Percentiles rank a stretch among this genome's conserved stretches.
Conservation (phyloP, 1,140 invertebrate species). For the Stenopsyche tienmushanensis region DNA sequence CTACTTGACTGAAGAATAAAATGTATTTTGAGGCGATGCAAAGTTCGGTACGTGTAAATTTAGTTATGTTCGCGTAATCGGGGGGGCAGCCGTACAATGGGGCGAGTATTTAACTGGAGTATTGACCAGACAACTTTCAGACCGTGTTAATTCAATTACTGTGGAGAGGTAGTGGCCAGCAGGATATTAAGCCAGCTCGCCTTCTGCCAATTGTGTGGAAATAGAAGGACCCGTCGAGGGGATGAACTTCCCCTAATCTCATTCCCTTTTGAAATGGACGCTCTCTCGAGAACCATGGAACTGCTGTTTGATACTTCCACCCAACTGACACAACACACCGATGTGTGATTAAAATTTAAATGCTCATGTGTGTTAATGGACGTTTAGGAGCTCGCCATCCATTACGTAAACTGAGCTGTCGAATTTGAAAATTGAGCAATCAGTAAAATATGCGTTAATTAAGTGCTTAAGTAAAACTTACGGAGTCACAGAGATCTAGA, state of each 20-base stretch:
- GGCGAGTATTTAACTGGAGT: neutral
- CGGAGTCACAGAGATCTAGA: neutral
- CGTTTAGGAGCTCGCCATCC: neutral
- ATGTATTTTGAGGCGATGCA: too few relatives aligned
- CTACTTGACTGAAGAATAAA: too few relatives aligned
- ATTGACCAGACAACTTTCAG: slow-evolving; percentile 14
- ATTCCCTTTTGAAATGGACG: slow-evolving; percentile 3
- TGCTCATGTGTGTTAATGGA: neutral
- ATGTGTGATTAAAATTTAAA: neutral
- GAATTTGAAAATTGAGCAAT: neutral
- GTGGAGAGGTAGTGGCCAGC: neutral
- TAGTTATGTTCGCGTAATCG: neutral
- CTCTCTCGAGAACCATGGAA: neutral
- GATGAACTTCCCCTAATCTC: slow-evolving; percentile 6
- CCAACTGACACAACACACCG: neutral
- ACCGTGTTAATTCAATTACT: slow-evolving; percentile 4
- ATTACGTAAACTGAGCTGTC: neutral
- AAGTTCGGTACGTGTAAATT: neutral
- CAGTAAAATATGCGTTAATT: neutral
- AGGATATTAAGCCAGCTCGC: neutral
- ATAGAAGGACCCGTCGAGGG: neutral
- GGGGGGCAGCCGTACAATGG: too few relatives aligned
- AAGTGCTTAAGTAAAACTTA: neutral
- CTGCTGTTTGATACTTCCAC: neutral
- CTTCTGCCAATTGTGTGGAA: neutral